These are phyloP conservation scores for Clarias platycephalus DNA, from an alignment of 2,797 vertebrate species.

Conservation along the genomic window DNA sequence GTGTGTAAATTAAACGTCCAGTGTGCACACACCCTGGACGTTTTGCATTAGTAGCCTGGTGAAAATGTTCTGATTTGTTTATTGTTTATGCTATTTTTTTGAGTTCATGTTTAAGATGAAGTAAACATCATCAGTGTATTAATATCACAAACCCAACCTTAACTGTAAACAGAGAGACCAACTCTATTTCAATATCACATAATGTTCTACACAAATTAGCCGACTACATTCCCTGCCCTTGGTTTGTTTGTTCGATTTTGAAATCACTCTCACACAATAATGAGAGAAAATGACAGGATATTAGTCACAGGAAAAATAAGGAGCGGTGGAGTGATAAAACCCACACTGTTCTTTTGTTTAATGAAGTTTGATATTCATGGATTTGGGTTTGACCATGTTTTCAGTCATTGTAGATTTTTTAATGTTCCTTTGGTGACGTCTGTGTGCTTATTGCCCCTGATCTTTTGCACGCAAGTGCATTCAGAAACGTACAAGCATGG, in stretches of 20 bases:
- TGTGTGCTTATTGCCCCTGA: background rate
- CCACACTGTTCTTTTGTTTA: slow-evolving; percentile 7
- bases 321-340: slow-evolving; percentile 6
- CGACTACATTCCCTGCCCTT: slow-evolving; percentile 5
- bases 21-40: background rate
- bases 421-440: slow-evolving; percentile 4
- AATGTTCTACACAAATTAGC: slow-evolving; percentile 28
- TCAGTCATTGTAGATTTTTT: slow-evolving; percentile 20
- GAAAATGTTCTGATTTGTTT: background rate
- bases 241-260: slow-evolving; percentile 15
- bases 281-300: slow-evolving; percentile 41
- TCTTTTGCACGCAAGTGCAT: background rate
- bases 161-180: background rate
- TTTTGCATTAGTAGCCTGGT: background rate
- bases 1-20: too few species aligned
- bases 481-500: slow-evolving; percentile 3
- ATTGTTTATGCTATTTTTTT: background rate
- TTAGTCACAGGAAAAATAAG: slow-evolving; percentile 30
- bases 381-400: slow-evolving; percentile 19
- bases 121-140: slow-evolving; percentile 21
- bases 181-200: background rate
- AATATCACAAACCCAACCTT: slow-evolving; percentile 3
- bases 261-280: slow-evolving; percentile 38
- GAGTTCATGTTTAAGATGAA: background rate
- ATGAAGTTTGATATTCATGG: slow-evolving; percentile 12